Evolutionary conservation across 2,797 vertebrate genomes (phyloP), one percentile per base, ranked within the genome.

Genomic region (Sebastes nivosus): DNA sequence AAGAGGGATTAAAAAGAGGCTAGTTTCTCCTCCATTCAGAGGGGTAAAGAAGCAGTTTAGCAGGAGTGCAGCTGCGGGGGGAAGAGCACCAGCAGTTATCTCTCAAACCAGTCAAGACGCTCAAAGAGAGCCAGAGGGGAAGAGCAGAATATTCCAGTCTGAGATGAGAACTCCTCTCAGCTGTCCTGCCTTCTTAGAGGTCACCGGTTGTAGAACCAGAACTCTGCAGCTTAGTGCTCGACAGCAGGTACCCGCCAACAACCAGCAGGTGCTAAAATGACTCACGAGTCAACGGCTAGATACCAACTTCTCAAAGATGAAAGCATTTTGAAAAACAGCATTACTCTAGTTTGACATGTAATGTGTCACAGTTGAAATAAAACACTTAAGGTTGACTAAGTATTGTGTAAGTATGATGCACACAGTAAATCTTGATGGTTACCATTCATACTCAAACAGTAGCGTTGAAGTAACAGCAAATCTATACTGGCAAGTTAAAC

Each of bases 21-120:
- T 36, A 76, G 88, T 85, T 89, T 83, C 75, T 83, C 60, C 72
- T 11, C 78, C 85, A 86, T 89, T 92, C 86, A 87, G 89, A 78
- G 72, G 82, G 89, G 84, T 92, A 91, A 93, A 92, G 88, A 90
- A 84, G 80, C 85, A 87, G 91, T 93, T 93, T 89, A 89, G 91
- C 88, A 79, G 80, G 54, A 83, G 80, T 90, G 88, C 91, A 84
- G 89, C 85, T 92, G 91, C 72, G 70, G 87, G 87, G 86, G 76
- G 79, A 65, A 83, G 79, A 80, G 72, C 67, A 75, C 79, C 83
- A 85, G 85, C 75, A 88, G 89, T 94, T 93, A 94, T 95, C 88
- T 89, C 83, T 83, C 80, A 80, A 86, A 88, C 87, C 86, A 85
- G 93, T 90, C 81, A 38, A 52, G 52, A 79, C 9, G 52, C 81